Base-by-base conservation (phyloP, 2,797 vertebrate genomes). In the Sciaenops ocellatus region DNA sequence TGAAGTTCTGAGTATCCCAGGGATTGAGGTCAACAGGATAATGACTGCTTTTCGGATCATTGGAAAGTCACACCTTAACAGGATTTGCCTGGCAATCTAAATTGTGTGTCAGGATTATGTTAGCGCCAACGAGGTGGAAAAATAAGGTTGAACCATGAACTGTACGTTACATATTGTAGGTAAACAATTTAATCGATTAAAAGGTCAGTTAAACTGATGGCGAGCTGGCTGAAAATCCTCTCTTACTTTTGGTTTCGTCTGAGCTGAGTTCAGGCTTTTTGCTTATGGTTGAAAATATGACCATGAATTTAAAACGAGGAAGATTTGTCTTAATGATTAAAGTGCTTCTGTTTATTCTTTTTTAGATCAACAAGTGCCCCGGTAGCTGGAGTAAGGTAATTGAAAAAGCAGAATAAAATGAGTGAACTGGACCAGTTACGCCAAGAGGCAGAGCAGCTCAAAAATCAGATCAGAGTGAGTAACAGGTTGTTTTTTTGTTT, bases 381-480 rank as follows among this genome's bases (percentile, higher is more conserved):
- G 68, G 96, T 95, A 96, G 96, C 93, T 94, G 95, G 94, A 94
- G 94, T 84, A 94, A 96, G 93, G 94, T 94, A 90, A 95, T 95
- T 91, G 88, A 94, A 95, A 96, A 93, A 96, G 94, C 90, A 89
- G 88, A 93, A 88, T 95, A 99, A 97, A 95, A 99, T 99, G 98
- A 99, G 98, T 92, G 98, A 99, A 95, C 96, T 99, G 76, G 98
- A 99, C 92, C 97, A 98, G 96, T 96, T 98, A 95, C 97, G 97
- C 95, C 97, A 98, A 94, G 97, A 98, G 97, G 97, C 97, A 46
- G 97, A 98, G 92, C 97, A 98, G 88, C 97, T 98, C 90, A 98
- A 98, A 95, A 98, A 97, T 93, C 97, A 98, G 96, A 98, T 98
- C 95, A 94, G 97, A 97, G 97, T 98, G 80, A 77, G 97, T 92